A percentile compares a stretch with the other conserved stretches of the same genome.
These are phyloP conservation scores for Teleopsis dalmanni DNA, from an alignment of 1,140 invertebrate genomes.

Conservation along the genomic window DNA sequence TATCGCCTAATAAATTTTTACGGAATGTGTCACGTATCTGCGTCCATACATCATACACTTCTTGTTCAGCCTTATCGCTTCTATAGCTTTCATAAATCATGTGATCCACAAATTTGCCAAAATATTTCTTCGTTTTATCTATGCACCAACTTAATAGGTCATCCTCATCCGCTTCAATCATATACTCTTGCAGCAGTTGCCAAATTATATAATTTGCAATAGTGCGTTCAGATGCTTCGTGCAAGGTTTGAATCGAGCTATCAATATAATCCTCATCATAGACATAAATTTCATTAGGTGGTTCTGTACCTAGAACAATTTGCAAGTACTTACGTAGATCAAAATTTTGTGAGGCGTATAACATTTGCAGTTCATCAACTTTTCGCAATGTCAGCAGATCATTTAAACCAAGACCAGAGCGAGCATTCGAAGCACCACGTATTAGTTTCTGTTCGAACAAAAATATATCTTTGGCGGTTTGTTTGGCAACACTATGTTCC, in stretches of 20 bases:
- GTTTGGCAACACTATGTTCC: constrained; percentile 6
- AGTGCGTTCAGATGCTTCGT: constrained; percentile 3
- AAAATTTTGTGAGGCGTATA: constrained; percentile 15
- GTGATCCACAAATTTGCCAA: constrained; percentile 24
- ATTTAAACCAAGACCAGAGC: background rate
- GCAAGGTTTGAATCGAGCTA: background rate
- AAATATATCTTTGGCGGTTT: constrained; percentile 11
- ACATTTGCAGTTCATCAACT: constrained; percentile 17
- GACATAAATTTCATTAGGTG: constrained; percentile 4
- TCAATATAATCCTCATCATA: constrained; percentile 8
- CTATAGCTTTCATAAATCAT: constrained; percentile 24
- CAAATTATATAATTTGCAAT: constrained; percentile 24
- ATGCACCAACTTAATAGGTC: constrained; percentile 20
- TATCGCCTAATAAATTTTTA: constrained; percentile 23
- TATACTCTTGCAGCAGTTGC: constrained; percentile 21
- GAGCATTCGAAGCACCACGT: background rate
- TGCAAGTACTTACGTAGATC: constrained; percentile 24
- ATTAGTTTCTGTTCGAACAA: constrained; percentile 9
- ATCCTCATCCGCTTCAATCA: background rate
- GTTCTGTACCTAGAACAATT: constrained; percentile 15
- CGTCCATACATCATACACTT: constrained; percentile 23
- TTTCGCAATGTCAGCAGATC: constrained; percentile 16
- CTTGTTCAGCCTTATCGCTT: constrained; percentile 15
- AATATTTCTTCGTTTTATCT: constrained; percentile 22
- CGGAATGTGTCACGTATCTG: constrained; percentile 21